Evolutionary conservation across 2,888 invertebrate species (phyloP).

Genomic region (Trileptium ribeirensis): DNA sequence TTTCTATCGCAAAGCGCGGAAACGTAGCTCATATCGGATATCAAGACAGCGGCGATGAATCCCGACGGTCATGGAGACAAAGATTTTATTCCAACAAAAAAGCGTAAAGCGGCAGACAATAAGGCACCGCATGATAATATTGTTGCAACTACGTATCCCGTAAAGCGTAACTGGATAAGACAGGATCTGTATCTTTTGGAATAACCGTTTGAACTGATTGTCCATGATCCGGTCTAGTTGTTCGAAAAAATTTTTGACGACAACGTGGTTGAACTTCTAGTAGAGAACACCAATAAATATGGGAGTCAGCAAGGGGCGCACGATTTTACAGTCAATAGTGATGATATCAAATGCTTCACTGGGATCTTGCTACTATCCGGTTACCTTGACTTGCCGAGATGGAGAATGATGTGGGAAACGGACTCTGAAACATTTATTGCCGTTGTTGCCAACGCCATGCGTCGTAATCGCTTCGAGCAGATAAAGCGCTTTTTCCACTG

Average conservation of each 20-base stretch:
- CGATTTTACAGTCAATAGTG: background rate
- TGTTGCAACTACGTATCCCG: too few relatives aligned
- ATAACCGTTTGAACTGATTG: background rate
- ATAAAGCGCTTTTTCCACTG: slow-evolving; percentile 7
- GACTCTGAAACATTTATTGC: background rate
- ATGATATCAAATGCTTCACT: background rate
- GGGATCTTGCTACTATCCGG: background rate
- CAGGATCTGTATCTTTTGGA: too few relatives aligned
- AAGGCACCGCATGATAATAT: too few relatives aligned
- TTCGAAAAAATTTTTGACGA: background rate
- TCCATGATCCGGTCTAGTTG: background rate
- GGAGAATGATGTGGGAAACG: background rate
- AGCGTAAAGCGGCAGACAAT: too few relatives aligned
- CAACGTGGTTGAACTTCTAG: background rate
- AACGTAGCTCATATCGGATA: too few relatives aligned
- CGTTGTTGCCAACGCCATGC: slow-evolving; percentile 8
- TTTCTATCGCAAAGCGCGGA: too few relatives aligned
- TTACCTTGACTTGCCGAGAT: background rate
- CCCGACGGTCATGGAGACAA: too few relatives aligned
- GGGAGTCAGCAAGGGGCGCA: background rate
- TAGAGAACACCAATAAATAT: background rate
- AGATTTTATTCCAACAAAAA: too few relatives aligned
- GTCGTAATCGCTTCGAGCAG: slow-evolving; percentile 6
- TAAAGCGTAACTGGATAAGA: too few relatives aligned
- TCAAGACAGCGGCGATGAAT: too few relatives aligned